Base-by-base conservation (phyloP, 2,888 invertebrate species). In the Amiota communis region DNA sequence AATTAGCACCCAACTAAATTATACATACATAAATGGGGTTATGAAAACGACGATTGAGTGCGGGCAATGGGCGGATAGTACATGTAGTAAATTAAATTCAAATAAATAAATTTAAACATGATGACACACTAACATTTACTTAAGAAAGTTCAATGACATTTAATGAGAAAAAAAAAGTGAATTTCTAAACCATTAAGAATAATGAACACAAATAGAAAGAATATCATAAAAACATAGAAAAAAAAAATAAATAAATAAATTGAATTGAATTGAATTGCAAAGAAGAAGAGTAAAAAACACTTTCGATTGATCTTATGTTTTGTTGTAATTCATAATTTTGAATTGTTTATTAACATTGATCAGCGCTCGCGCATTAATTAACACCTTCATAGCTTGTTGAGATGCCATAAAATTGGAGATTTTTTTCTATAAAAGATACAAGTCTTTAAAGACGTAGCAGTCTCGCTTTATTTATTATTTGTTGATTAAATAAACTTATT, bases 381-480 rank as follows among this genome's bases (percentile, higher is more conserved):
- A 70, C 85, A 85, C 83, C 80, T 80, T 15, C 57, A 57, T 23
- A 36, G 36, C 36, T 36, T 36, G 36, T 36, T 36, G 36, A 6
- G 36, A 36, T 23, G 49, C 9, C 61, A 36, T n/a, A 72, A 11
- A 13, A 49, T 48, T 49, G 49, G 17, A 49, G 11, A 10, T 6
- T 13, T 15, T 57, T 15, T 57, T 2, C 3, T n/a, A n/a, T 2
- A 1, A 51, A 11, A n/a, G 51, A 53, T 53, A n/a, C 53, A 12
- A 53, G 53, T n/a, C 12, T n/a, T n/a, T 53, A 59, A 17, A 20
- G 70, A 36, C 67, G 72, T 4, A 36, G 36, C 36, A 36, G 36
- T 6, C 6, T 6, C 63, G 75, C 57, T 76, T 76, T 77, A 73
- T 82, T 82, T 81, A 72, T 71, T 64, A 71, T 82, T 85, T 75